Percentiles rank a stretch among this genome's conserved stretches.
These are phyloP conservation scores for Abrostola tripartita DNA, from an alignment of 2,888 invertebrate genomes.

Conservation along the genomic window DNA sequence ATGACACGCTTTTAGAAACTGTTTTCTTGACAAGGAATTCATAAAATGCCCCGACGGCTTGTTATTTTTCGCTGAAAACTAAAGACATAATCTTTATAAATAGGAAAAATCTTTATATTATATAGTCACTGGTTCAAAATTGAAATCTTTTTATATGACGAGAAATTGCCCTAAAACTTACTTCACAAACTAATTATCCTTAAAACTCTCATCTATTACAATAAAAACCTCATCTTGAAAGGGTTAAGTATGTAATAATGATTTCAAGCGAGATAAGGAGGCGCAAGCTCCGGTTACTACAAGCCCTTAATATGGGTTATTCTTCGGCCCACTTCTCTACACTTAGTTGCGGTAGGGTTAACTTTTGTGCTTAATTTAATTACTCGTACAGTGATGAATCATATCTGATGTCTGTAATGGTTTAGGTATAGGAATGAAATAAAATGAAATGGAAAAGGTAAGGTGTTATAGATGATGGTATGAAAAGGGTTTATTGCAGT, in stretches of 20 bases:
- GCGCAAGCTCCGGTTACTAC: constrained; percentile 39
- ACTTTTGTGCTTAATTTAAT: constrained; percentile 61
- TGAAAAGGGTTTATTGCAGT: constrained; percentile 24
- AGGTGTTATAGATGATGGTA: too few species aligned
- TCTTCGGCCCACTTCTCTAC: constrained; percentile 40
- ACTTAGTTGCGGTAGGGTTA: constrained; percentile 49
- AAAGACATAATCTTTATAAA: background rate
- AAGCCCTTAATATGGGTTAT: constrained; percentile 32
- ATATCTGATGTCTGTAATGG: constrained; percentile 38
- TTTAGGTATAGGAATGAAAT: too few species aligned
- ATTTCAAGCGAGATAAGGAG: constrained; percentile 56
- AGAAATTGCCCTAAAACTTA: background rate
- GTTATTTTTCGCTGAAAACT: background rate
- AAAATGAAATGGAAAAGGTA: too few species aligned
- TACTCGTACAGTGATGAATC: constrained; percentile 52
- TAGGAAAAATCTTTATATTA: too few species aligned
- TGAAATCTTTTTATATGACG: background rate
- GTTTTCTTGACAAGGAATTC: background rate
- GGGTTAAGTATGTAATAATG: constrained; percentile 59
- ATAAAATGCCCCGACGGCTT: background rate
- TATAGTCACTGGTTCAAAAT: background rate
- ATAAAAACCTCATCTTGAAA: constrained; percentile 51
- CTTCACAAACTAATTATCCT: constrained; percentile 24
- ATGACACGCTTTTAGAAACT: constrained; percentile 2
- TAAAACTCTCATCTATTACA: constrained; percentile 37